Base-by-base conservation (phyloP, 2,797 vertebrate genomes). In the Propithecus deckenii region DNA sequence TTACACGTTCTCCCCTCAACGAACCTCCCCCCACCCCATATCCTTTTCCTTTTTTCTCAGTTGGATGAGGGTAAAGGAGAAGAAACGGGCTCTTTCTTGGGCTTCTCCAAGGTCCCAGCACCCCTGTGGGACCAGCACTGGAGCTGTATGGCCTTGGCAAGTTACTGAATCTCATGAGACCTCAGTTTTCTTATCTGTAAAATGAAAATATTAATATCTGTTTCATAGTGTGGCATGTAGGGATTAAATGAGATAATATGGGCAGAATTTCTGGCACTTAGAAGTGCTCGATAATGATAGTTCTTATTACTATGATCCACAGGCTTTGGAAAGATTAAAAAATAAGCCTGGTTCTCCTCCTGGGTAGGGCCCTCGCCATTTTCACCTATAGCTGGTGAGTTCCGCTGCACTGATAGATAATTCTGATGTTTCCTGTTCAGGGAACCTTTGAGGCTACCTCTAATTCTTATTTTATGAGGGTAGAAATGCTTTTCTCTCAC, bases 261-360 rank as follows among this genome's bases (percentile, higher is more conserved):
- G 35, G 55, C 23, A 30, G 81, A 43, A 30, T 69, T 76, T 76
- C 8, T 28, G 46, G 30, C 46, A 11, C 25, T 52, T 80, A 41
- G 28, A 50, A 86, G 78, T 48, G 2, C 15, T 71, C 15, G 52
- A 14, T 85, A 74, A 50, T 22, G 43, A 55, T 38, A 57, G 30
- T 78, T 84, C 57, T 23, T 71, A 61, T 87, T 72, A 67, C 71
- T n/a, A 9, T 72, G 48, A 86, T 41, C 28, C 43, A 46, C 17
- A 71, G 46, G 10, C n/a, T 86, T 95, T 63, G 46, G 32, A 61
- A 93, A 80, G 41, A 79, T 63, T 38, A 43, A 96, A 88, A 88
- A 88, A 22, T n/a, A 35, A 83, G 11, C 63, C 72, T 71, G 22
- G 23, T 57, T 84, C 57, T 80, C 30, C 50, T 85, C 50, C 71